Conservation (phyloP, 2,797 vertebrate genomes). For the Parauchenoglanis punctatus region DNA sequence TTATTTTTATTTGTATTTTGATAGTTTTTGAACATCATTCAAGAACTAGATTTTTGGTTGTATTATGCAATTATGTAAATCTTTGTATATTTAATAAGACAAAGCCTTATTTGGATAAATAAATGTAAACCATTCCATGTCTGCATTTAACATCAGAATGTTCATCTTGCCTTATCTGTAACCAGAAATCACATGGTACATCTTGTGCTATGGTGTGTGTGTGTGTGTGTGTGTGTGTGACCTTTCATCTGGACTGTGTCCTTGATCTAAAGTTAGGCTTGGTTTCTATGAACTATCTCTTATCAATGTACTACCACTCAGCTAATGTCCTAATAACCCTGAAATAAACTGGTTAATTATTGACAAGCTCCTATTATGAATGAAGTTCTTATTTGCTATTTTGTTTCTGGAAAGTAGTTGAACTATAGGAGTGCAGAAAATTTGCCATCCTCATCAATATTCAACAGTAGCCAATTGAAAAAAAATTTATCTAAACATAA, state of each 20-base stretch:
- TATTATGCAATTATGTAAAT: not conserved
- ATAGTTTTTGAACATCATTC: not conserved
- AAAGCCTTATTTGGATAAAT: not conserved
- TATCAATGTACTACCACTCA: conserved; percentile 27
- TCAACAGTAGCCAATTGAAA: not conserved
- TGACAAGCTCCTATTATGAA: not conserved
- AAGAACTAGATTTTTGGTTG: not conserved
- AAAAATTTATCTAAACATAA: not conserved
- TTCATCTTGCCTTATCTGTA: not conserved
- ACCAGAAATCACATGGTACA: not conserved
- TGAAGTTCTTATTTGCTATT: not conserved
- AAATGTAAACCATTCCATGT: not conserved
- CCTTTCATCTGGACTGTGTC: conserved; percentile 17
- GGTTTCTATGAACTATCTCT: conserved; percentile 21
- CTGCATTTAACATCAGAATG: not conserved
- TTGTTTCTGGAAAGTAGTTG: not conserved
- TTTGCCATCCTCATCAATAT: not conserved
- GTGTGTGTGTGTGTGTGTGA: not conserved
- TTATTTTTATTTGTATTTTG: not conserved
- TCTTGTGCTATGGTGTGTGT: not conserved
- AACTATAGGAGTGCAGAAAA: not conserved
- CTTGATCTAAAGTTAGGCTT: conserved; percentile 23
- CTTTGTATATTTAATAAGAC: not conserved
- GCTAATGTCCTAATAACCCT: conserved; percentile 30
- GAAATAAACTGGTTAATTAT: conserved; percentile 30